A percentile compares a stretch with the other conserved stretches of the same genome.
Evolutionary conservation across 2,888 invertebrate species (phyloP).

Genomic region (Eurois occulta): DNA sequence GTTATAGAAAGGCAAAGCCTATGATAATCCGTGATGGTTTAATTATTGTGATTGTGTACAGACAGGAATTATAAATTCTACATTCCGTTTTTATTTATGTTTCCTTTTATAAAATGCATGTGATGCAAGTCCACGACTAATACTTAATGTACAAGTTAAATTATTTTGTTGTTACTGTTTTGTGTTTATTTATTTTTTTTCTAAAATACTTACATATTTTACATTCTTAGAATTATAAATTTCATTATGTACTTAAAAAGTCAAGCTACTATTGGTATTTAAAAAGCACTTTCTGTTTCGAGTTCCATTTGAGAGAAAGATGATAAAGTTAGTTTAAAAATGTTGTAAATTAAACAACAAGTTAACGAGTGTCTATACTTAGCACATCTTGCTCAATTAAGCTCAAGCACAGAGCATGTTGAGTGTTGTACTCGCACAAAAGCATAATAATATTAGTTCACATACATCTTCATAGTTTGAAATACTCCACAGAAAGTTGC

Average conservation of each 20-base stretch:
- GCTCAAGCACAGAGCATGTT: conserved; percentile 81
- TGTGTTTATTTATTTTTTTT: conserved; percentile 75
- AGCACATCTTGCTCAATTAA: conserved; percentile 84
- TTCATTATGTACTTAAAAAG: conserved; percentile 80
- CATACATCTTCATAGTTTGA: conserved; percentile 62
- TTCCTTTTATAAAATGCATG: conserved; percentile 84
- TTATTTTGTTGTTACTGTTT: conserved; percentile 80
- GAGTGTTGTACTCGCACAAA: conserved; percentile 85
- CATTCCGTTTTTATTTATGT: conserved; percentile 87
- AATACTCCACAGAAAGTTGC: conserved; percentile 73
- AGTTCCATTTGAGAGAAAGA: conserved; percentile 62
- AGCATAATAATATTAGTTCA: conserved; percentile 74
- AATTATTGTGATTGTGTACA: conserved; percentile 88
- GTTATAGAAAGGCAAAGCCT: conserved; percentile 88
- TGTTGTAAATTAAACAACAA: conserved; percentile 63
- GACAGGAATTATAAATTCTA: conserved; percentile 89
- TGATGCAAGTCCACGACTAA: conserved; percentile 90
- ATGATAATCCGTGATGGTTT: conserved; percentile 86
- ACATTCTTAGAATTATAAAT: conserved; percentile 69
- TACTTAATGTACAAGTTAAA: conserved; percentile 85
- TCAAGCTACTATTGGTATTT: conserved; percentile 66
- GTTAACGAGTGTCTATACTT: conserved; percentile 54
- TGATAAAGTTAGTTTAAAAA: conserved; percentile 58
- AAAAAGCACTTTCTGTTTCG: conserved; percentile 75
- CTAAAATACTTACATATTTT: conserved; percentile 67